Conservation (phyloP, 2,113 vertebrate genomes). For the Aptenodytes forsteri region DNA sequence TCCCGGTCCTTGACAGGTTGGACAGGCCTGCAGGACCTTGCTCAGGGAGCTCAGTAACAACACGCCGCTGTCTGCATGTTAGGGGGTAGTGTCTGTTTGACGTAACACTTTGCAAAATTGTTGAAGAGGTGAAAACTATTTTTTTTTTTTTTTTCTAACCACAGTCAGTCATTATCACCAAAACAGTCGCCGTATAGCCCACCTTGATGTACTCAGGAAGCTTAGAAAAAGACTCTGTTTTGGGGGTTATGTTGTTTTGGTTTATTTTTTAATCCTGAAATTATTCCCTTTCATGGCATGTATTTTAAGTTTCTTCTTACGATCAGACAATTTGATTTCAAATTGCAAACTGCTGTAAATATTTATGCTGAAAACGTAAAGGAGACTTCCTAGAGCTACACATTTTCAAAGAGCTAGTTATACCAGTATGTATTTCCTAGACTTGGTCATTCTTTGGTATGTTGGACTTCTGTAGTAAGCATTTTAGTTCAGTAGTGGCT, state of each 20-base stretch:
- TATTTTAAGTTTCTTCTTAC: neutral
- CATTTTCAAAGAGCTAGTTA: neutral
- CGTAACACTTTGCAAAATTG: neutral
- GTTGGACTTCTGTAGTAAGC: neutral
- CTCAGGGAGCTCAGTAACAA: neutral
- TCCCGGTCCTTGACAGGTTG: neutral
- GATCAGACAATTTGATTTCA: neutral
- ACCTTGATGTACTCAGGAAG: neutral
- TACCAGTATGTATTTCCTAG: neutral
- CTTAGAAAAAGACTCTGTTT: neutral
- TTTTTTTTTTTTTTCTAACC: neutral
- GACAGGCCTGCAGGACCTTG: neutral
- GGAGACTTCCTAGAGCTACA: neutral
- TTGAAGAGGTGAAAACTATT: neutral
- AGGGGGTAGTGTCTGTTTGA: neutral
- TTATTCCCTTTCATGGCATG: neutral
- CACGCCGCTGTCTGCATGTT: fast-evolving
- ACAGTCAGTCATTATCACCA: neutral
- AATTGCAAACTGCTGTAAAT: neutral
- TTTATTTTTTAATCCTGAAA: neutral
- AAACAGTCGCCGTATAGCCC: neutral
- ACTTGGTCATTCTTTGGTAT: neutral
- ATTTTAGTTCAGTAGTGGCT: neutral
- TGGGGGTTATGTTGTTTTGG: neutral
- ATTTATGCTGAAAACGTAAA: neutral